Evolutionary conservation across 2,888 invertebrate species (phyloP), one percentile per base, ranked within the genome.

Genomic region (Polia nebulosa): DNA sequence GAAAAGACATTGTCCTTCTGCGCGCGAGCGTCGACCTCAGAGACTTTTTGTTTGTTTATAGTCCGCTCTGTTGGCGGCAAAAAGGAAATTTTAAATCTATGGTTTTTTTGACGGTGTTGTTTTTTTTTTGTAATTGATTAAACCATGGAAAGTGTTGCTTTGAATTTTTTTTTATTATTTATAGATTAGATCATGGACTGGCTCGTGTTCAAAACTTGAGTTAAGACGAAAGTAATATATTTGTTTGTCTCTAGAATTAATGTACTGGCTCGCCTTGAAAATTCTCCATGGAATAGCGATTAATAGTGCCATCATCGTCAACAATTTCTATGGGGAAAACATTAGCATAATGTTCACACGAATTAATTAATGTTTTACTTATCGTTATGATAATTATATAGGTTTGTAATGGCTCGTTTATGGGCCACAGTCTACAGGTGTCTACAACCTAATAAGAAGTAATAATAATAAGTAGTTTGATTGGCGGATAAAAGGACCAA

Each of bases 1-100:
- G 94, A 94, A 94, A 87, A 91, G 92, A 90, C 93, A 90, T 90
- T 91, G 94, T 93, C 90, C 93, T 90, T 89, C 87, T 84, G 85
- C 82, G 82, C 79, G 81, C 75, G 93, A 81, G 72, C 93, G 83
- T 86, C 87, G 93, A 94, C 92, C 94, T 87, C 87, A 75, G 65
- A 44, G 57, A 78, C 81, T 85, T 87, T 89, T 90, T 88, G 82
- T 89, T 92, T 89, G 87, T 89, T 89, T 91, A 88, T 87, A 83
- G 82, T 84, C 53, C 60, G 55, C 73, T 72, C 63, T 69, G 76
- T 72, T 63, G 71, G 66, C 63, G 68, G 72, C 70, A 72, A 76
- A 72, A 78, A 66, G 68, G 62, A 76, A 60, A 72, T 58, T 78
- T 83, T 74, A 75, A 84, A 78, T 80, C 84, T 82, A 85, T 81